phyloP scores from a whole-genome alignment of 2,113 vertebrate genomes.

The Lagenorhynchus albirostris region DNA sequence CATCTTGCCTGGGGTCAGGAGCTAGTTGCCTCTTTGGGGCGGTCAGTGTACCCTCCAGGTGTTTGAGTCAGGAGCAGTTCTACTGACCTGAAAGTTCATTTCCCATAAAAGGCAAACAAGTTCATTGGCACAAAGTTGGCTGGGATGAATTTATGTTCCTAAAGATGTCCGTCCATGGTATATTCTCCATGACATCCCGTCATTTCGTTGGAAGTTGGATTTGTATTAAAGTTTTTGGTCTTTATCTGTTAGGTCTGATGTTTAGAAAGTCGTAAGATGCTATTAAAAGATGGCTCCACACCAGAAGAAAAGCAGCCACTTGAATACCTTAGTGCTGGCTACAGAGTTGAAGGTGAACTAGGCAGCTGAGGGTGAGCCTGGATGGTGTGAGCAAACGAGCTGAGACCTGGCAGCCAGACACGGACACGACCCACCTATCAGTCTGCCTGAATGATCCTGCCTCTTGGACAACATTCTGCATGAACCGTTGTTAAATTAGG shows the following conservation, averaged over 20 bases:
- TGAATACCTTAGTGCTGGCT: neutral
- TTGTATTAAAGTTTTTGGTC: neutral
- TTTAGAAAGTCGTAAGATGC: neutral
- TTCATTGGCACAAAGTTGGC: neutral
- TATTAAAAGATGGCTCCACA: neutral
- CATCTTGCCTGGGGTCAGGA: neutral
- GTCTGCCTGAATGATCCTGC: neutral
- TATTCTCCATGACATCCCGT: neutral
- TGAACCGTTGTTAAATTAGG: neutral
- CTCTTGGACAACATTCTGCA: neutral
- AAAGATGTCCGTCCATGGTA: neutral
- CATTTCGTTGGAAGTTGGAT: constrained; percentile 39
- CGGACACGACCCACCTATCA: accelerated
- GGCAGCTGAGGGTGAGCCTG: neutral
- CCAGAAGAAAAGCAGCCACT: neutral
- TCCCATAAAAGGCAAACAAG: neutral
- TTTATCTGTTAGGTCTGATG: neutral
- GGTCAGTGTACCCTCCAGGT: no score
- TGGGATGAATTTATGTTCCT: neutral
- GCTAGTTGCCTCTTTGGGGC: neutral
- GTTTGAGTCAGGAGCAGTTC: neutral
- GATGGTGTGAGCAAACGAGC: neutral
- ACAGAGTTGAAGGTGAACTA: neutral
- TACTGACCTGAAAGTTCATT: neutral
- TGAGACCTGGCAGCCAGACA: neutral